Evolutionary conservation across 2,113 vertebrate genomes (phyloP).

Genomic region (Sphyrna mokarran): DNA sequence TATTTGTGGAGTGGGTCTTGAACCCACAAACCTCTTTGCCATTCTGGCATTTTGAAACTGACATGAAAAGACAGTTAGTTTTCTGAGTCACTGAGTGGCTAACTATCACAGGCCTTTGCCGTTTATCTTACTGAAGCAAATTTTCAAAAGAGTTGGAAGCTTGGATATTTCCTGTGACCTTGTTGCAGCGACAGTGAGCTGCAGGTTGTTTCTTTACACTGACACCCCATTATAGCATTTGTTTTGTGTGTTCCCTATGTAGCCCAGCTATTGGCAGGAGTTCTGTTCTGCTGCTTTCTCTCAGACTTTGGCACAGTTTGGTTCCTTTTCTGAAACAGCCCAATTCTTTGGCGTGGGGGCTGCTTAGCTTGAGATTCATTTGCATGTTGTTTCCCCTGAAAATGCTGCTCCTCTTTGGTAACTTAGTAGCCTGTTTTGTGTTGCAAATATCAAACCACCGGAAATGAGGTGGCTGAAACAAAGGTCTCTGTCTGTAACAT

Average conservation of each 20-base stretch:
- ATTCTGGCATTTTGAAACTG: background rate
- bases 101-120: background rate
- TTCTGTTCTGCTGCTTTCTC: background rate
- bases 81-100: background rate
- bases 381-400: background rate
- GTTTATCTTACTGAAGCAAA: background rate
- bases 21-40: too few relatives aligned
- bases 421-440: background rate
- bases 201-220: background rate
- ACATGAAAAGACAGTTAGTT: background rate
- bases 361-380: background rate
- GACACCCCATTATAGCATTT: background rate
- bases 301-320: background rate
- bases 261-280: background rate
- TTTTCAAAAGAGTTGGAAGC: background rate
- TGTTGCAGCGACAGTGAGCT: background rate
- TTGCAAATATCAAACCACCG: background rate
- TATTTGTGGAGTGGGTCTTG: too few relatives aligned
- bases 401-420: background rate
- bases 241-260: too few relatives aligned
- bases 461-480: background rate
- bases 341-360: background rate
- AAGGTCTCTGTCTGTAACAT: background rate
- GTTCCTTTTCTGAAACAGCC: background rate
- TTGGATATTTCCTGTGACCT: background rate